phyloP scores from a whole-genome alignment of 2,888 invertebrate species.

The Eueremaeus valkanovi region DNA sequence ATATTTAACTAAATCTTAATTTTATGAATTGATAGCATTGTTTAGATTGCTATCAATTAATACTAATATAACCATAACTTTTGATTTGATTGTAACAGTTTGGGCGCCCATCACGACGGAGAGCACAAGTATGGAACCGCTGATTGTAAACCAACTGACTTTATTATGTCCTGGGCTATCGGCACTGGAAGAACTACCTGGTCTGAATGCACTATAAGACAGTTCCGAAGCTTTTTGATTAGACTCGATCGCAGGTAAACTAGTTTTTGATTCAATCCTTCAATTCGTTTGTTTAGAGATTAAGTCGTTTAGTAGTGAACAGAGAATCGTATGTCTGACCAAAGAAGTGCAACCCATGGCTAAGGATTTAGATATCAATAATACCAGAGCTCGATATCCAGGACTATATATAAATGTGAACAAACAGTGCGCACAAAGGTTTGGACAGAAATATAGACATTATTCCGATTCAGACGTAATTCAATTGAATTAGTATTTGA shows the following conservation, averaged over 20 bases:
- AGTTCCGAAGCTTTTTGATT: not conserved
- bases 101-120: constrained; percentile 1
- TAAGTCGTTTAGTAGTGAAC: not conserved
- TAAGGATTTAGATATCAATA: not conserved
- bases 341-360: not conserved
- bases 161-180: not conserved
- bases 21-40: too few species aligned
- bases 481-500: not conserved
- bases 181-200: not conserved
- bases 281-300: too few species aligned
- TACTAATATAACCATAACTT: too few species aligned
- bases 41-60: too few species aligned
- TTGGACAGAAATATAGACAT: not conserved
- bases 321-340: not conserved
- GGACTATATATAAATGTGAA: not conserved
- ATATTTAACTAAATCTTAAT: too few species aligned
- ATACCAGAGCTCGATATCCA: not conserved
- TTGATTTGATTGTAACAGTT: too few species aligned
- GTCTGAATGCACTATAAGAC: not conserved
- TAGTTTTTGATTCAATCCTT: too few species aligned
- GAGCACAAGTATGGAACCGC: not conserved
- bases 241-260: not conserved
- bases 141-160: not conserved
- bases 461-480: not conserved
- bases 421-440: not conserved